Evolutionary conservation across 2,888 invertebrate species (phyloP).

Genomic region (Matsumyia berberina): DNA sequence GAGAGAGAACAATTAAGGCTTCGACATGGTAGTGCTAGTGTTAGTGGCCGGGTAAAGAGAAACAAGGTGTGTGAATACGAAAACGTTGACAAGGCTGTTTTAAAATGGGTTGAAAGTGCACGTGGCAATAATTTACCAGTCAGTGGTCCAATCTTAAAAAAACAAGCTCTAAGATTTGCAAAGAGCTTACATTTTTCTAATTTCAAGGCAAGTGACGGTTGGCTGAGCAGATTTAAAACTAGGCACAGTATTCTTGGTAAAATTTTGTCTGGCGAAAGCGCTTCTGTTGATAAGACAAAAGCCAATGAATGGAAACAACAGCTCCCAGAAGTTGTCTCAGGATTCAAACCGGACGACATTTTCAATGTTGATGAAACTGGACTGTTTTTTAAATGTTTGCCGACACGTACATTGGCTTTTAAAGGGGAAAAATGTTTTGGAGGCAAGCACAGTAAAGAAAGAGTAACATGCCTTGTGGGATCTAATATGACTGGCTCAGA

Average conservation of each 20-base stretch:
- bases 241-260: slow-evolving; percentile 14
- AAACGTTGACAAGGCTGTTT: too few relatives aligned
- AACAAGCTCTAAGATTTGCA: neutral
- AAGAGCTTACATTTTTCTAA: neutral
- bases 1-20: neutral
- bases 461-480: slow-evolving; percentile 9
- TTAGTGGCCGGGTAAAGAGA: too few relatives aligned
- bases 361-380: slow-evolving; percentile 26
- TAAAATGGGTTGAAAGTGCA: too few relatives aligned
- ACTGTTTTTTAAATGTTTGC: slow-evolving; percentile 34
- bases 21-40: too few relatives aligned
- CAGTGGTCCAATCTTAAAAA: too few relatives aligned
- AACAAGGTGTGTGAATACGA: too few relatives aligned
- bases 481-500: slow-evolving; percentile 12
- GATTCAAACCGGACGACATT: slow-evolving; percentile 43
- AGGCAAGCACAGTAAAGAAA: slow-evolving; percentile 30
- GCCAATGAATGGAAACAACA: slow-evolving; percentile 43
- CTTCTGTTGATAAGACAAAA: slow-evolving; percentile 33
- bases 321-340: slow-evolving; percentile 15
- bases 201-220: slow-evolving; percentile 6
- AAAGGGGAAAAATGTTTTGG: slow-evolving; percentile 18
- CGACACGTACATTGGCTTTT: slow-evolving; percentile 31
- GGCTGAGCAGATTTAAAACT: slow-evolving; percentile 17
- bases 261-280: slow-evolving; percentile 31
- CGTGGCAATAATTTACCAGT: too few relatives aligned